These are phyloP conservation scores for Trichechus manatus DNA, from an alignment of 2,113 vertebrate genomes.

Conservation along the genomic window DNA sequence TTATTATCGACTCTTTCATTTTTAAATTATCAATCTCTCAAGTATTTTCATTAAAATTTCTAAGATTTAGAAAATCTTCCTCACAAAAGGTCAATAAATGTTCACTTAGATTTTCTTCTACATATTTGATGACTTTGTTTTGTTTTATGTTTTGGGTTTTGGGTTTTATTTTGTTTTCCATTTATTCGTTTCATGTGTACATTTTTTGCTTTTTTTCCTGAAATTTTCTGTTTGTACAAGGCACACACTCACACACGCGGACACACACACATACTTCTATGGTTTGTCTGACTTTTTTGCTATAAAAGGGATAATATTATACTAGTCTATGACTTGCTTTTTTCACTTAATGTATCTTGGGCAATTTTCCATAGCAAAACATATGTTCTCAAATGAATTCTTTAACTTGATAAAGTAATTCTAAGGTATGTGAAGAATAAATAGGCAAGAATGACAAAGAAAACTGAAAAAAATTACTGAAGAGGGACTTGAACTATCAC, in stretches of 20 bases:
- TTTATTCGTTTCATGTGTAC: constrained; percentile 7
- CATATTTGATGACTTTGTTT: background rate
- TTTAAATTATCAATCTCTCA: constrained; percentile 35
- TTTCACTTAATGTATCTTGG: constrained; percentile 76
- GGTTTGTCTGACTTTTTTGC: constrained; percentile 59
- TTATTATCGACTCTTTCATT: background rate
- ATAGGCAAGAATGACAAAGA: constrained; percentile 50
- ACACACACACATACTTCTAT: background rate
- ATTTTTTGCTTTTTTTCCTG: background rate
- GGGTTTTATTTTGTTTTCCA: background rate
- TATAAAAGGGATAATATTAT: constrained; percentile 62
- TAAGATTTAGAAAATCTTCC: constrained; percentile 54
- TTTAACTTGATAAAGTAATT: constrained; percentile 70
- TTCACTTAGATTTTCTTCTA: constrained; percentile 41
- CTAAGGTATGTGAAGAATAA: constrained; percentile 56
- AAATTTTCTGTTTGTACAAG: background rate
- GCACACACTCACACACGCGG: background rate
- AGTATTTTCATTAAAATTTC: constrained; percentile 63
- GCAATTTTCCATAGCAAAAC: constrained; percentile 76
- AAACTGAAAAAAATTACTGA: background rate
- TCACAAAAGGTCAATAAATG: constrained; percentile 9
- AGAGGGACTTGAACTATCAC: background rate
- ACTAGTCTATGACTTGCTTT: constrained; percentile 58
- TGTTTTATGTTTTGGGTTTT: background rate
- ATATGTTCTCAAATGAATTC: constrained; percentile 73